A percentile compares a stretch with the other conserved stretches of the same genome.
Evolutionary conservation across 2,113 vertebrate species (phyloP).

Genomic region (Crotalus horridus): DNA sequence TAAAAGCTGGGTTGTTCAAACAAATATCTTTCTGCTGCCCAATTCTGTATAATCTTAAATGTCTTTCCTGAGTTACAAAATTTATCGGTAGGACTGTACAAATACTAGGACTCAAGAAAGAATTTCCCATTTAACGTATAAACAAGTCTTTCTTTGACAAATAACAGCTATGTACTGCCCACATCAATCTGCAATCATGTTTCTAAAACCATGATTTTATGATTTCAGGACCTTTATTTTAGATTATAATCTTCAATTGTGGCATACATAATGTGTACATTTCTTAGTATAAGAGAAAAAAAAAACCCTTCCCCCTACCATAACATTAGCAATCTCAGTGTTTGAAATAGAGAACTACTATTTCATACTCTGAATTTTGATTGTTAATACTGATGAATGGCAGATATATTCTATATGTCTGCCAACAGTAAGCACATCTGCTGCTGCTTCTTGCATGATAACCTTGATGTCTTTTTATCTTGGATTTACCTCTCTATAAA

Average conservation of each 20-base stretch:
- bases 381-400: slow-evolving; percentile 7
- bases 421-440: neutral
- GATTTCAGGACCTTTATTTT: neutral
- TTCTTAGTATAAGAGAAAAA: neutral
- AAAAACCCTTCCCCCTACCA: slow-evolving; percentile 28
- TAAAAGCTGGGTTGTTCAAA: neutral
- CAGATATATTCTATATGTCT: neutral
- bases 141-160: neutral
- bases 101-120: neutral
- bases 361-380: neutral
- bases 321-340: neutral
- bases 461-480: neutral
- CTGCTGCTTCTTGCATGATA: neutral
- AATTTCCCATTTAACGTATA: neutral
- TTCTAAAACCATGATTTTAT: neutral
- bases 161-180: neutral
- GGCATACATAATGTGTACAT: neutral
- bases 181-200: neutral
- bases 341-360: slow-evolving; percentile 13
- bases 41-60: neutral
- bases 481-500: neutral
- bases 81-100: neutral
- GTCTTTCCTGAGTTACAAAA: neutral
- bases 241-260: neutral
- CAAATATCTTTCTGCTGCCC: neutral